Percentiles rank a stretch among this genome's conserved stretches.
These are phyloP conservation scores for Tetragnatha montana DNA, from an alignment of 2,888 invertebrate genomes.

Conservation along the genomic window DNA sequence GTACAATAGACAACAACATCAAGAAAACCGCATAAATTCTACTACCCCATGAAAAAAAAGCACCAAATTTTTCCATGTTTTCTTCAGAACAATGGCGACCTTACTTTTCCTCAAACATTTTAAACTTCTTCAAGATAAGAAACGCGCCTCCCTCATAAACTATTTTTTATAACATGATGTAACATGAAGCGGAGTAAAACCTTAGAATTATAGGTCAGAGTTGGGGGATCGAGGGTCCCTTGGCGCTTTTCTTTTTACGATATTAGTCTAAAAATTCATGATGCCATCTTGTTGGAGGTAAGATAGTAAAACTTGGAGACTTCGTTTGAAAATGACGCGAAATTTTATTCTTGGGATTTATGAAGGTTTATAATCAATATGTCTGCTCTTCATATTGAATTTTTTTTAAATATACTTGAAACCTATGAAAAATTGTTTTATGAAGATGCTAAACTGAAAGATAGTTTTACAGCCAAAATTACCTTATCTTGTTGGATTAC, in stretches of 20 bases:
- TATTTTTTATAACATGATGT: neutral
- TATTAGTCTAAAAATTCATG: neutral
- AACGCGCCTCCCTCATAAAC: neutral
- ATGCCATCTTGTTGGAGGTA: neutral
- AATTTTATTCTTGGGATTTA: neutral
- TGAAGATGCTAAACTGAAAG: no score
- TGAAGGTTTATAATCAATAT: neutral
- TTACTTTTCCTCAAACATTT: neutral
- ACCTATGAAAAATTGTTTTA: no score
- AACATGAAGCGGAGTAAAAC: neutral
- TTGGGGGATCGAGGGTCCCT: neutral
- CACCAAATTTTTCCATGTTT: no score
- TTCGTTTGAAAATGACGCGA: neutral
- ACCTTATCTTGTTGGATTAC: no score
- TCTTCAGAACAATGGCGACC: neutral
- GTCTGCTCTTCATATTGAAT: no score
- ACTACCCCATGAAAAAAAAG: no score
- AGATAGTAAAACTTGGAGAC: neutral
- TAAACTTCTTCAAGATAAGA: neutral
- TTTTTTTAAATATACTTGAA: no score
- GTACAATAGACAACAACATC: no score
- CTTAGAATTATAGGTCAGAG: neutral
- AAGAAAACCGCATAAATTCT: no score
- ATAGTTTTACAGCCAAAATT: no score
- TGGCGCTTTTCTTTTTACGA: neutral